Evolutionary conservation across 2,888 invertebrate genomes (phyloP), one percentile per base, ranked within the genome.

Genomic region (Torymus auratus): DNA sequence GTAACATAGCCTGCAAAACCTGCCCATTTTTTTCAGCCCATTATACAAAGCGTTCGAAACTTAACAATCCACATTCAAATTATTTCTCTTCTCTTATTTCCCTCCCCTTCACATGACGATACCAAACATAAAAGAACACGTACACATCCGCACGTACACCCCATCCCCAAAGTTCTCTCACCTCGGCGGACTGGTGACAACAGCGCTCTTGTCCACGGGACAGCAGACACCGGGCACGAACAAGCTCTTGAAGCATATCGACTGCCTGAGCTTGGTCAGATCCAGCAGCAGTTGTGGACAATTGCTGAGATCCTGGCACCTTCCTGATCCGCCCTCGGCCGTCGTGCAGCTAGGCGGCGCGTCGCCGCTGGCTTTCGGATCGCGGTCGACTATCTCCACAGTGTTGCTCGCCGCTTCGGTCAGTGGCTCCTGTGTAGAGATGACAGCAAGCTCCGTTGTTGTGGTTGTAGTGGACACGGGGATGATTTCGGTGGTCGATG

Each of bases 201-300:
- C 2, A 53, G 17, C 2, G 52, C 74, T 81, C 74, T 85, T 83
- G 14, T 89, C 91, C 11, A 91, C 85, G 0, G 97, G 97, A 90
- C 98, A 98, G 88, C 98, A 98, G 2, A 98, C 97, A 1, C 98
- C 98, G 0, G 98, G 98, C 1, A 96, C 96, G 87, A 97, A 97
- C 1, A 97, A 92, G 83, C 96, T 96, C 91, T 97, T 97, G 88
- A 98, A 98, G 88, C 98, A 98, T 12, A 98, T 92, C 0, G 97
- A 97, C 87, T 97, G 96, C 52, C 97, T 92, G 17, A 98, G 92
- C 88, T 95, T 95, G 14, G 95, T 94, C 71, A 97, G 92, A 90
- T 97, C 96, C 23, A 98, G 91, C 0, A 97, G 91, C 41, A 97
- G 91, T 85, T 96, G 96, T 0, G 97, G 97, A 87, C 97, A 97